A percentile compares a stretch with the other conserved stretches of the same genome.
Conservation (phyloP, 2,113 vertebrate species). For the Telmatochromis sp. region DNA sequence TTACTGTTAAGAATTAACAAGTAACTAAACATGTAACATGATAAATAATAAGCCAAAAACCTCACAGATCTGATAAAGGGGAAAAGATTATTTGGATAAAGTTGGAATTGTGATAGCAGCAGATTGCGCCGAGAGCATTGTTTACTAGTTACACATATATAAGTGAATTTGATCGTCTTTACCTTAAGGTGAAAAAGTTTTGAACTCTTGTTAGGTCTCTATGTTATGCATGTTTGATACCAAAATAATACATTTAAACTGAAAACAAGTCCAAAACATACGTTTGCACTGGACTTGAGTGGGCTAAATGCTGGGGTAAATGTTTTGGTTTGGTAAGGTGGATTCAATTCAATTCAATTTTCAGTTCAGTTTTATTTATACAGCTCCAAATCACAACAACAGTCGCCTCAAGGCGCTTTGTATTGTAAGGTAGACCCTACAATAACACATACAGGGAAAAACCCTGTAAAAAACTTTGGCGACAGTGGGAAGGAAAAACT, state of each 20-base stretch:
- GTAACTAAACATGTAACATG: neutral
- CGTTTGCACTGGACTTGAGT: fast-evolving
- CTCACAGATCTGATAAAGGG: neutral
- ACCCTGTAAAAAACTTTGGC: neutral
- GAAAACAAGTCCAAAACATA: neutral
- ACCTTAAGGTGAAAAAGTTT: neutral
- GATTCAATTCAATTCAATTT: neutral
- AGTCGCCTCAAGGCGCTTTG: fast-evolving
- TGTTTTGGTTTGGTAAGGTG: neutral
- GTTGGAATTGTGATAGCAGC: neutral
- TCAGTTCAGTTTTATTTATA: neutral
- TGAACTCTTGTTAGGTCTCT: neutral
- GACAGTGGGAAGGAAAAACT: neutral
- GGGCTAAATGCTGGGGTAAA: neutral
- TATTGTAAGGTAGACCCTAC: neutral
- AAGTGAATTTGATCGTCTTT: neutral
- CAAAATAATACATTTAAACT: neutral
- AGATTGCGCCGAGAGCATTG: fast-evolving
- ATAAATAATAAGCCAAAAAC: neutral
- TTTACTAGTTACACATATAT: neutral
- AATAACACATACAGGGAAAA: neutral
- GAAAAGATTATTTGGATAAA: neutral
- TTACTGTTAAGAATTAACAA: neutral
- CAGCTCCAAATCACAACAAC: neutral
- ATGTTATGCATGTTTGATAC: neutral